phyloP scores from a whole-genome alignment of 2,113 vertebrate genomes.

The Cranoglanis bouderius region DNA sequence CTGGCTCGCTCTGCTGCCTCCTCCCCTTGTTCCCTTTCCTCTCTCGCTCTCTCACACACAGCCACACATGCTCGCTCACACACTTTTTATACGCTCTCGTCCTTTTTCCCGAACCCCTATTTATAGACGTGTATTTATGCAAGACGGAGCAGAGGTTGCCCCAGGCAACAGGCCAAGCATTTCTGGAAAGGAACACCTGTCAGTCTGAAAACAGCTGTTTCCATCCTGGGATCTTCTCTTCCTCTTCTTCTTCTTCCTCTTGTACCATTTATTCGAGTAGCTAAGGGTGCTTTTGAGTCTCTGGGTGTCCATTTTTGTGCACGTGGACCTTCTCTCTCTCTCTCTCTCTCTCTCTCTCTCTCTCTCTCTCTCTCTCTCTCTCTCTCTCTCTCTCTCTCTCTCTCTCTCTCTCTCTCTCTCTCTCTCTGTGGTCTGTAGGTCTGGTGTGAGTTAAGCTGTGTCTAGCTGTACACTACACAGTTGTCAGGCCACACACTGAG shows the following conservation, averaged over 20 bases:
- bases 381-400: too few relatives aligned
- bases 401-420: background rate
- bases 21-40: slow-evolving; percentile 57
- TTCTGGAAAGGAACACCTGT: slow-evolving; percentile 58
- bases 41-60: slow-evolving; percentile 39
- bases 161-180: slow-evolving; percentile 70
- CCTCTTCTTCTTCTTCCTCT: background rate
- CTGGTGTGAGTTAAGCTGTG: background rate
- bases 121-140: slow-evolving; percentile 67
- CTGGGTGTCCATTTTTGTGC: background rate
- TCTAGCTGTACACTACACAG: slow-evolving; percentile 9
- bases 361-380: slow-evolving; percentile 3
- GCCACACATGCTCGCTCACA: slow-evolving; percentile 18
- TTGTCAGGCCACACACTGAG: slow-evolving; percentile 23
- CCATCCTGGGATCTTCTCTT: slow-evolving; percentile 3
- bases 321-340: background rate
- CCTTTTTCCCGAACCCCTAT: slow-evolving; percentile 68
- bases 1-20: slow-evolving; percentile 70
- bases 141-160: slow-evolving; percentile 74
- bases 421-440: background rate
- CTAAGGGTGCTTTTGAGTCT: background rate
- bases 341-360: background rate
- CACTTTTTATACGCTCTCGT: slow-evolving; percentile 55
- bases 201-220: slow-evolving; percentile 30
- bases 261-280: slow-evolving; percentile 1